phyloP scores from a whole-genome alignment of 2,797 vertebrate species.

The Clamator glandarius region DNA sequence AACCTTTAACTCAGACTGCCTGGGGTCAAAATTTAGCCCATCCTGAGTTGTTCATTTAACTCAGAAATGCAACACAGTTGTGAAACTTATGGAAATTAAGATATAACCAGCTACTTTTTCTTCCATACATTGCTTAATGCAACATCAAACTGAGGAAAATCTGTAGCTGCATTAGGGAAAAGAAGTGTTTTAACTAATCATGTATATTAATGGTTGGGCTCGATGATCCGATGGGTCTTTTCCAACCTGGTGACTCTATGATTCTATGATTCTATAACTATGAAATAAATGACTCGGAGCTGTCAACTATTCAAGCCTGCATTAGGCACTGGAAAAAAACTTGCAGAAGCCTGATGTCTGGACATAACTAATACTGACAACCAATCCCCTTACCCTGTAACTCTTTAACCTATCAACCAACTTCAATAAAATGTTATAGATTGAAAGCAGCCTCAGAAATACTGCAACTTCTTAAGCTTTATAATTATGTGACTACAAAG shows the following conservation, averaged over 20 bases:
- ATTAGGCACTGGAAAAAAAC: not conserved
- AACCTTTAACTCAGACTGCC: not conserved
- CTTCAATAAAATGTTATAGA: not conserved
- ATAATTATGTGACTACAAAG: not conserved
- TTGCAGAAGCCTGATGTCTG: not conserved
- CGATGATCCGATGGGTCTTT: too few species aligned
- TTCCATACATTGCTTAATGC: not conserved
- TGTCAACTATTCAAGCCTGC: not conserved
- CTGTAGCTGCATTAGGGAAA: not conserved
- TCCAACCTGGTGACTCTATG: too few species aligned
- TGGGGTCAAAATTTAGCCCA: not conserved
- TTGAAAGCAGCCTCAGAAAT: not conserved
- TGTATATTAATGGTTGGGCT: too few species aligned
- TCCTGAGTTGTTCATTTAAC: not conserved
- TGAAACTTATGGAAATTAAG: not conserved
- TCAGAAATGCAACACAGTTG: not conserved
- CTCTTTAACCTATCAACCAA: not conserved
- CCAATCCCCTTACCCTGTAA: not conserved
- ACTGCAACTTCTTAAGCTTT: not conserved
- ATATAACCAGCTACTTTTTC: not conserved
- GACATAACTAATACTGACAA: not conserved
- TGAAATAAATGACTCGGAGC: not conserved
- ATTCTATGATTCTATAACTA: too few species aligned
- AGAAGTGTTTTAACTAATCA: not conserved
- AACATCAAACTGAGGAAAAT: not conserved